phyloP scores from a whole-genome alignment of 2,797 vertebrate species.

The Cottoperca gobio region DNA sequence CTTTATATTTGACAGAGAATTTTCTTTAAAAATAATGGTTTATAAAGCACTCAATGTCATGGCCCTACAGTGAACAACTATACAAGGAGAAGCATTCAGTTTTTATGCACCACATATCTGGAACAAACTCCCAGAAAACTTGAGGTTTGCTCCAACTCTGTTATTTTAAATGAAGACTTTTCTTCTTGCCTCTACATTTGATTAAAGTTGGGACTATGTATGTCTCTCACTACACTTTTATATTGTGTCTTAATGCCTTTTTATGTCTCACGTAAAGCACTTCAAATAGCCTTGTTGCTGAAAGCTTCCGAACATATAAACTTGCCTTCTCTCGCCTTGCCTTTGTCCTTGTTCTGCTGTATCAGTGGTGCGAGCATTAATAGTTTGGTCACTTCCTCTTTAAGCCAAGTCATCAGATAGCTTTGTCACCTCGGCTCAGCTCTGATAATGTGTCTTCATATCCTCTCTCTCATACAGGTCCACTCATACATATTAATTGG shows the following conservation, averaged over 20 bases:
- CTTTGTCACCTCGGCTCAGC: slow-evolving; percentile 64
- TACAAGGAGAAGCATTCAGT: not conserved
- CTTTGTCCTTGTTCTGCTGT: slow-evolving; percentile 27
- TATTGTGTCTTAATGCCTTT: not conserved
- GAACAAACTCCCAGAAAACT: not conserved
- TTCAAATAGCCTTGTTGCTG: slow-evolving; percentile 2
- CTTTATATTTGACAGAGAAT: not conserved
- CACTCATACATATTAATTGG: slow-evolving; percentile 78
- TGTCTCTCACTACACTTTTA: not conserved
- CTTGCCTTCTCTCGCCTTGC: not conserved
- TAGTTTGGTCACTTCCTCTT: slow-evolving; percentile 60
- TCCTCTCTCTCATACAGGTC: slow-evolving; percentile 55
- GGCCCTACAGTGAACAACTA: not conserved
- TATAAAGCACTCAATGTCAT: not conserved
- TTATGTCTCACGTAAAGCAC: slow-evolving; percentile 8
- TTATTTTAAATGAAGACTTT: not conserved
- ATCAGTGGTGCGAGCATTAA: slow-evolving; percentile 46
- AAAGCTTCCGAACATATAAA: slow-evolving; percentile 8
- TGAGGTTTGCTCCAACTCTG: not conserved
- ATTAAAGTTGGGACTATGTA: not conserved
- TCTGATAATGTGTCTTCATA: slow-evolving; percentile 72
- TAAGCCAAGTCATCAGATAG: slow-evolving; percentile 68
- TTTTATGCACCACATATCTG: not conserved
- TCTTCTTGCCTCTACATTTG: not conserved
- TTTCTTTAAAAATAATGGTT: not conserved